phyloP scores from a whole-genome alignment of 2,888 invertebrate genomes.

The Heliconius ismenius region DNA sequence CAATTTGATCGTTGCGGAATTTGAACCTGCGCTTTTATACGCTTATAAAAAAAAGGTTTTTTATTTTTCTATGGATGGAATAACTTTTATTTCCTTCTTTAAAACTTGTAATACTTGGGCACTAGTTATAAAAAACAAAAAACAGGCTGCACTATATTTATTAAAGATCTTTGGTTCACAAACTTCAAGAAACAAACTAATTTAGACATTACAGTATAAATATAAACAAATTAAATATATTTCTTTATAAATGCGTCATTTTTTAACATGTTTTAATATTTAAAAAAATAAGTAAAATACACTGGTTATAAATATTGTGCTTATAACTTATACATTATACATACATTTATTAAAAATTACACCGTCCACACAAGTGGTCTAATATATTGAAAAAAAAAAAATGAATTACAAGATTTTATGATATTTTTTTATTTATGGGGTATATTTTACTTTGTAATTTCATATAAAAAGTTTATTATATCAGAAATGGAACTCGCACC shows the following conservation, averaged over 20 bases:
- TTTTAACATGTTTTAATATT: background rate
- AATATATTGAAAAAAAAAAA: too few relatives aligned
- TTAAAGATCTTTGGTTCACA: constrained; percentile 3
- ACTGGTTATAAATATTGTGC: constrained; percentile 5
- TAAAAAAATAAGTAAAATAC: background rate
- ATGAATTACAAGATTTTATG: too few relatives aligned
- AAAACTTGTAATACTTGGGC: too few relatives aligned
- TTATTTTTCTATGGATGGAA: background rate
- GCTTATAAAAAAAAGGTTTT: background rate
- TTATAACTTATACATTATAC: background rate
- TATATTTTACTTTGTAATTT: too few relatives aligned
- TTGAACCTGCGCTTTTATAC: background rate
- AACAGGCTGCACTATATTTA: background rate
- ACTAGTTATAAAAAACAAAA: background rate
- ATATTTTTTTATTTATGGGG: too few relatives aligned
- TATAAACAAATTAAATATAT: background rate
- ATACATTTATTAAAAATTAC: background rate
- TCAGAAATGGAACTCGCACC: too few relatives aligned
- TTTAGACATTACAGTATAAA: background rate
- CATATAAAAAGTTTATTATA: too few relatives aligned
- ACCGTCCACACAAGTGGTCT: too few relatives aligned
- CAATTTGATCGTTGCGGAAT: too few relatives aligned
- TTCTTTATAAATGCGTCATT: background rate
- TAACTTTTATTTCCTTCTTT: background rate
- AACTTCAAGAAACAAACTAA: background rate